Evolutionary conservation across 2,113 vertebrate genomes (phyloP), one percentile per base, ranked within the genome.

Genomic region (Phyllostomus discolor): DNA sequence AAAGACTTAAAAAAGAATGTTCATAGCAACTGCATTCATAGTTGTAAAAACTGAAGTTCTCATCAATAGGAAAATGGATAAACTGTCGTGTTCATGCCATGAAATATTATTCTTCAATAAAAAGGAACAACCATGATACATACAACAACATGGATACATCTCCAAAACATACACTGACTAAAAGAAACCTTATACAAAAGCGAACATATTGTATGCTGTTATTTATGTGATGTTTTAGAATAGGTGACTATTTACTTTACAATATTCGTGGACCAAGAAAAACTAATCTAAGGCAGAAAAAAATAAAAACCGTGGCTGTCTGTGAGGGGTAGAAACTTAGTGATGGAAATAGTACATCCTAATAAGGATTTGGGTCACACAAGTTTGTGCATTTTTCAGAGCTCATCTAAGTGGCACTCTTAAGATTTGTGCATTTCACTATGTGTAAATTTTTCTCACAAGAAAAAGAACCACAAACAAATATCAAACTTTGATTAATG

Each of bases 351-450:
- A 67, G 14, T 35, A 22, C 83, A 15, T 52, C 67, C 66, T 92
- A 75, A 79, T n/a, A 82, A 28, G 64, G 22, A 12, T 82, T 88
- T 82, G 31, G 4, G 31, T 76, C 85, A 76, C 22, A 85, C 8
- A 35, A 16, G n/a, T 88, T 3, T 50, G 57, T 93, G 8, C 59
- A 62, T 95, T 83, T 86, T 16, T 87, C 52, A 96, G 43, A 96
- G 79, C 10, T 79, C 67, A 83, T n/a, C 38, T 94, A 52, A 95
- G 88, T 7, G 84, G 26, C 90, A 70, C 0, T 26, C 26, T 78
- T 95, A 87, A 75, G 16, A 91, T 78, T 57, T 94, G 57, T 79
- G 1, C 19, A 91, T 95, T 94, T 92, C 26, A 43, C 94, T 59
- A 35, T 69, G n/a, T 87, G 9, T 88, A 72, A 64, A 84, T 91